Evolutionary conservation across 1,140 invertebrate genomes (phyloP).

Genomic region (Heliconius congener): DNA sequence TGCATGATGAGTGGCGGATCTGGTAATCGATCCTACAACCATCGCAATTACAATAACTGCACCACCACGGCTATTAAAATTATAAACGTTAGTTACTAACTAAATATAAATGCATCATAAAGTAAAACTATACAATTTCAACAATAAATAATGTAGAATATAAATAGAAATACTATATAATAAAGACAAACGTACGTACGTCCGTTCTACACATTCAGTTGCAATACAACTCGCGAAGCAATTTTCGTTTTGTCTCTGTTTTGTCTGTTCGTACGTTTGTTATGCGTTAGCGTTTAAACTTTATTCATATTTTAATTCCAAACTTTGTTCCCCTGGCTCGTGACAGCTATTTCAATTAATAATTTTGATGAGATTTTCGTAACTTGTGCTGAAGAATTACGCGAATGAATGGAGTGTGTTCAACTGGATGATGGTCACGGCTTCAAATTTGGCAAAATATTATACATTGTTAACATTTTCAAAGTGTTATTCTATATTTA

Average conservation of each 20-base stretch:
- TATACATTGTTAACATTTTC: no score
- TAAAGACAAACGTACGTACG: background rate
- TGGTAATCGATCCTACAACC: no score
- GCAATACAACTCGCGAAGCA: constrained; percentile 35
- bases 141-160: no score
- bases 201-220: background rate
- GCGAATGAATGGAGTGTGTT: background rate
- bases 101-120: no score
- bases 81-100: no score
- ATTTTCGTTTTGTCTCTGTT: constrained; percentile 44
- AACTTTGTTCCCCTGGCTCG: constrained; percentile 7
- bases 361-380: constrained; percentile 18
- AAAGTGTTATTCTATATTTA: no score
- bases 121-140: no score
- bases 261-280: constrained; percentile 33
- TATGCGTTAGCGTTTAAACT: constrained; percentile 36
- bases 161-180: no score
- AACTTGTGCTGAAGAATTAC: background rate
- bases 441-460: no score
- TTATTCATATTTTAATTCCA: constrained; percentile 33
- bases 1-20: no score
- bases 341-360: constrained; percentile 22
- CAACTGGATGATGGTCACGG: background rate
- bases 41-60: no score
- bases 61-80: no score